These are phyloP conservation scores for Psilopogon haemacephalus DNA, from an alignment of 2,113 vertebrate genomes.

Conservation along the genomic window DNA sequence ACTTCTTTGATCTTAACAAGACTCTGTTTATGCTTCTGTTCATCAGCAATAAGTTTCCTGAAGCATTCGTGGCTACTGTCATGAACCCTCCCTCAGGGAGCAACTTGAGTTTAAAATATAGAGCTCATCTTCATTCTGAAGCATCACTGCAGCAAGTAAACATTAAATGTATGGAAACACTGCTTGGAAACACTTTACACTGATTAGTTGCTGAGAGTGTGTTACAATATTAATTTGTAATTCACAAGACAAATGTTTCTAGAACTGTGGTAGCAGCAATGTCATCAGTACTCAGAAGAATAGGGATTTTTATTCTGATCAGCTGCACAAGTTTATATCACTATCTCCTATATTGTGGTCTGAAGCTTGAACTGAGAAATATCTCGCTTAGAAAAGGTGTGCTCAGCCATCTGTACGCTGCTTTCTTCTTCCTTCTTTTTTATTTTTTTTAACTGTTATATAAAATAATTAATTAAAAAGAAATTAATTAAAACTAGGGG, in stretches of 20 bases:
- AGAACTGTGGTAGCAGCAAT: not conserved
- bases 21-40: not conserved
- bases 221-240: not conserved
- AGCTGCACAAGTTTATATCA: not conserved
- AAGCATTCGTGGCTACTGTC: not conserved
- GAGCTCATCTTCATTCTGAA: not conserved
- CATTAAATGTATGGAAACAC: not conserved
- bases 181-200: not conserved
- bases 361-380: not conserved
- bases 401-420: accelerated
- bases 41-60: not conserved
- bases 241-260: not conserved
- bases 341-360: not conserved
- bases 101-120: not conserved
- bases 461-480: not conserved
- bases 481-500: no score
- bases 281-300: not conserved
- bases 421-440: not conserved
- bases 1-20: not conserved
- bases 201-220: not conserved
- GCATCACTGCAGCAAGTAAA: not conserved
- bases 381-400: not conserved
- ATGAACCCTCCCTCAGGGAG: not conserved
- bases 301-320: not conserved
- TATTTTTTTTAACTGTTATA: not conserved